Base-by-base conservation (phyloP, 2,888 invertebrate genomes). In the Troides aeacus region DNA sequence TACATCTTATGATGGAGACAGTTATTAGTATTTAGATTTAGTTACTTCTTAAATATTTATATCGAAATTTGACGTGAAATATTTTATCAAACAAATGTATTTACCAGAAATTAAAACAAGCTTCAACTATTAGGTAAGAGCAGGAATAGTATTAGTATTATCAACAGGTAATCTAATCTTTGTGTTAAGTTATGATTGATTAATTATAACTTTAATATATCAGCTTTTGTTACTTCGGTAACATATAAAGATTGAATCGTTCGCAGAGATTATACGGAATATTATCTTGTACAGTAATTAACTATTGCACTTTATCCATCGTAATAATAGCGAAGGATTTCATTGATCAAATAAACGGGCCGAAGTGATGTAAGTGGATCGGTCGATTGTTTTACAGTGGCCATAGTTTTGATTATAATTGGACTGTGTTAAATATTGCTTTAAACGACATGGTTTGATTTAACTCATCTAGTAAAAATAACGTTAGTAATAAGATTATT, bases 301-400 rank as follows among this genome's bases (percentile, higher is more conserved):
- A 69, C 62, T 62, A 62, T 36, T 58, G 46, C 42, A 57, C 39
- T 56, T 65, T 62, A 23, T 42, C 30, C 18, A 46, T 62, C 56
- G 30, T 65, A 64, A 68, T 64, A 64, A 69, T 61, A 65, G 65
- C 21, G 17, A 39, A 62, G 50, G 62, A 62, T 70, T 70, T 70
- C 69, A 70, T 70, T 70, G 66, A 70, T 66, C 39, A 70, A 70
- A 62, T 62, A 57, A 65, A 62, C 69, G n/a, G 30, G 50, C 36
- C 69, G 50, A 53, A 53, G 59, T 62, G 69, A 62, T 66, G 53
- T 53, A 62, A 70, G 46, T 62, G 62, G 12, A 58, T 30, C 42
- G 24, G 58, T 23, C 53, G 65, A n/a, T 65, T 57, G 30, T 46
- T 46, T 30, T 36, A 58, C 57, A 50, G 30, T 66, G 24, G 18